These are phyloP conservation scores for Leptestheria dahalacensis DNA, from an alignment of 1,140 invertebrate species.

Conservation along the genomic window DNA sequence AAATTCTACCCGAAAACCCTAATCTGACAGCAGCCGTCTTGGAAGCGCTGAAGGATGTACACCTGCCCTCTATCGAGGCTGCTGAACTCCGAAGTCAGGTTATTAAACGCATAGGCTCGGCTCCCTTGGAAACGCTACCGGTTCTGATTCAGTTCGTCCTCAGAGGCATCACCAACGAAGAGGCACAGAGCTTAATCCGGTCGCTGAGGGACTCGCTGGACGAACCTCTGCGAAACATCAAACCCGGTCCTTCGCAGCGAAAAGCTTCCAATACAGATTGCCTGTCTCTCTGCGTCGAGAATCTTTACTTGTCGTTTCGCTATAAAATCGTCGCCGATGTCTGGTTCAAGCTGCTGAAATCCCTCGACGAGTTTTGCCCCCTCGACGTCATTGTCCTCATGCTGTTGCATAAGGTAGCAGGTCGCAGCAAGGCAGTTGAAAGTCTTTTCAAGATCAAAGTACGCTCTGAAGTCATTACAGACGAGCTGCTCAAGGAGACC, in stretches of 20 bases:
- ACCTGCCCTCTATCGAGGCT: neutral
- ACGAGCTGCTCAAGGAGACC: neutral
- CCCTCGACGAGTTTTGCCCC: neutral
- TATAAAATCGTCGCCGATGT: neutral
- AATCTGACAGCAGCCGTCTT: slow-evolving; percentile 8
- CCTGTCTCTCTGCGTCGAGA: neutral
- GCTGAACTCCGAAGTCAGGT: neutral
- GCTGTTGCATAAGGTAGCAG: slow-evolving; percentile 6
- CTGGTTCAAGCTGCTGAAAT: neutral
- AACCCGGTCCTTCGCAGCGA: neutral
- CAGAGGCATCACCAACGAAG: neutral
- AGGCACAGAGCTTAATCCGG: neutral
- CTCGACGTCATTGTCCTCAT: slow-evolving; percentile 10
- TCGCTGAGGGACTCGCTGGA: neutral
- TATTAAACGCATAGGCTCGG: neutral
- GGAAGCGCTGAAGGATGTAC: neutral
- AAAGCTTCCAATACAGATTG: neutral
- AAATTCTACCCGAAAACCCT: neutral
- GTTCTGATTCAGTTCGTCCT: neutral
- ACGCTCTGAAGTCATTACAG: neutral
- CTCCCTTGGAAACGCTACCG: neutral
- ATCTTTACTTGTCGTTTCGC: neutral
- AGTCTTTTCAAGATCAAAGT: slow-evolving; percentile 3
- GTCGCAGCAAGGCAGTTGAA: slow-evolving; percentile 1
- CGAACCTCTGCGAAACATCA: neutral